Evolutionary conservation across 2,113 vertebrate species (phyloP).

Genomic region (Marmota flaviventris): DNA sequence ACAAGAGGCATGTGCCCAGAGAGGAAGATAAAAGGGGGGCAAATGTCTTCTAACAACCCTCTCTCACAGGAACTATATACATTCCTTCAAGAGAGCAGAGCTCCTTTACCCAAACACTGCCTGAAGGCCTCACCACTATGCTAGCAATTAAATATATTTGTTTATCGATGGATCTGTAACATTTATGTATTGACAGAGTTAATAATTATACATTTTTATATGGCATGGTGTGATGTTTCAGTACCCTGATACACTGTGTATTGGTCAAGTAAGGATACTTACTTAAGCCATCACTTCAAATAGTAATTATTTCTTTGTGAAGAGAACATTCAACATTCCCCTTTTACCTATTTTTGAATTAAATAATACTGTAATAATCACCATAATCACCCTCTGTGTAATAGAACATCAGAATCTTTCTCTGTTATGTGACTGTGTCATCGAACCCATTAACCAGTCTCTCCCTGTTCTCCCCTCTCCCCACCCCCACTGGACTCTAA

Average conservation of each 20-base stretch:
- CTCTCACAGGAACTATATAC: neutral
- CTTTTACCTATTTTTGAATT: neutral
- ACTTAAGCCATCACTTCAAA: neutral
- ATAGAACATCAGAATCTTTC: neutral
- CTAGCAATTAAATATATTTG: neutral
- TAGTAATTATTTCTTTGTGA: neutral
- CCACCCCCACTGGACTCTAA: neutral
- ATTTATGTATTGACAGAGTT: neutral
- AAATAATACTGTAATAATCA: neutral
- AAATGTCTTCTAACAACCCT: neutral
- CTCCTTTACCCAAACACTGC: neutral
- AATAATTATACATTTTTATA: neutral
- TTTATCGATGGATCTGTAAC: neutral
- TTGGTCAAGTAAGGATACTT: neutral
- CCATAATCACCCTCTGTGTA: neutral
- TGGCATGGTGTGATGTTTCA: neutral
- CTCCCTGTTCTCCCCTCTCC: neutral
- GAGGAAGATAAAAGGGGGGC: neutral
- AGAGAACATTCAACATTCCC: neutral
- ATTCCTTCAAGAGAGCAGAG: neutral
- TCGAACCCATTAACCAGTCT: neutral
- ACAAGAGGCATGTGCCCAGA: neutral
- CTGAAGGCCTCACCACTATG: neutral
- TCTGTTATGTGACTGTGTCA: neutral
- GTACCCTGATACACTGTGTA: neutral